Conservation (phyloP, 2,113 vertebrate genomes). For the Eubucco bourcierii region DNA sequence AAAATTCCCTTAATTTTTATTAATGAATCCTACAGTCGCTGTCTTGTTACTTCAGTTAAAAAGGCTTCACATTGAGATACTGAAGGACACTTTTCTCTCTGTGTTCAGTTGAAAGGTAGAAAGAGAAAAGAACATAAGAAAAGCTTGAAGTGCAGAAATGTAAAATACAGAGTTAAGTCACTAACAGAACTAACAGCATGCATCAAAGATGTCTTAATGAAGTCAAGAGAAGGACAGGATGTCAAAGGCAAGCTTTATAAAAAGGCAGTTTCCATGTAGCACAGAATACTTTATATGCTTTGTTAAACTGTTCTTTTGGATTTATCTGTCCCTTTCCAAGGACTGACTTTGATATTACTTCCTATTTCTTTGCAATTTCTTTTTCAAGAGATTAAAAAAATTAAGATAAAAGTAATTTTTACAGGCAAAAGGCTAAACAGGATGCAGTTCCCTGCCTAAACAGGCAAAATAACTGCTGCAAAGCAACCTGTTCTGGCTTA, state of each 20-base stretch:
- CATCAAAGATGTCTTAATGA: constrained; percentile 69
- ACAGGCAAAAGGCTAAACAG: background rate
- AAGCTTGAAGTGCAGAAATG: constrained; percentile 62
- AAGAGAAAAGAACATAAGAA: constrained; percentile 81
- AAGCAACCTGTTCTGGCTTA: constrained; percentile 31
- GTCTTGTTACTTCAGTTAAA: constrained; percentile 88
- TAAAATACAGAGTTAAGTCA: constrained; percentile 68
- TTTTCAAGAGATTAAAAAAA: background rate
- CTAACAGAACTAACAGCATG: constrained; percentile 71
- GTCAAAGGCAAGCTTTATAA: constrained; percentile 34
- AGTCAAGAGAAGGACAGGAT: constrained; percentile 58
- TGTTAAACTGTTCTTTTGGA: background rate
- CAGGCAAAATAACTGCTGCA: constrained; percentile 19
- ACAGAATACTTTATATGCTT: background rate
- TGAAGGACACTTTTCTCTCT: constrained; percentile 95
- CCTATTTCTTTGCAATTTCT: background rate
- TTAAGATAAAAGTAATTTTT: background rate
- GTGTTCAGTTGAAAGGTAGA: constrained; percentile 81
- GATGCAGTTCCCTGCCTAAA: constrained; percentile 1
- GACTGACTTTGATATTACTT: background rate
- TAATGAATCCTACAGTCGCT: constrained; percentile 83
- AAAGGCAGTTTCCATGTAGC: background rate
- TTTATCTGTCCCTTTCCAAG: background rate
- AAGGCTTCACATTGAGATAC: constrained; percentile 89
- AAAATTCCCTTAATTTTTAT: constrained; percentile 72